A percentile compares a stretch with the other conserved stretches of the same genome.
Conservation (phyloP, 2,797 vertebrate species). For the Halcyon chelicuti region DNA sequence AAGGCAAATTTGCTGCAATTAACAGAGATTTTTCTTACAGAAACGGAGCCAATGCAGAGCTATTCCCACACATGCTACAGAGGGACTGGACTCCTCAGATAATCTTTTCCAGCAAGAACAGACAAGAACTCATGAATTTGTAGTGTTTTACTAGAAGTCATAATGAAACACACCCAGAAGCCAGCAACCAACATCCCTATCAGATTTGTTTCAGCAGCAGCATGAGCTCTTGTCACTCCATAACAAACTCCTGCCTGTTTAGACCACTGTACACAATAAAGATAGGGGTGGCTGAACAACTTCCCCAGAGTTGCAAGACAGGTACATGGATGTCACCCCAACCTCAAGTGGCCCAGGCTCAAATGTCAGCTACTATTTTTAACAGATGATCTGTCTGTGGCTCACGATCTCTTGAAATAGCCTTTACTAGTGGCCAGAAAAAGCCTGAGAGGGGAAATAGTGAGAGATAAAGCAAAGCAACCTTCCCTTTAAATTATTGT, state of each 20-base stretch:
- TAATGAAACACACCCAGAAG: not conserved
- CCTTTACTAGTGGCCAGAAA: not conserved
- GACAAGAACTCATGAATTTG: not conserved
- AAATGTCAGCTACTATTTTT: slow-evolving; percentile 34
- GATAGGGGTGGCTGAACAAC: not conserved
- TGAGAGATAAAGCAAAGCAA: not conserved
- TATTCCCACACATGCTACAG: not conserved
- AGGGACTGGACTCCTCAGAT: not conserved
- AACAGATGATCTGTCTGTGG: not conserved
- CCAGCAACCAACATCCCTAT: not conserved
- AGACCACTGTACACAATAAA: not conserved
- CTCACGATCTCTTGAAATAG: not conserved
- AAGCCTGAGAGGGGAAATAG: not conserved
- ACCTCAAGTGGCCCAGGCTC: not conserved
- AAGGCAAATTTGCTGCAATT: not conserved
- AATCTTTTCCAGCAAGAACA: not conserved
- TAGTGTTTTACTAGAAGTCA: not conserved
- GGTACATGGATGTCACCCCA: not conserved
- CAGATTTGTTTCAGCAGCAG: not conserved
- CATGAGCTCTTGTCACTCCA: not conserved
- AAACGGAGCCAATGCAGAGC: not conserved
- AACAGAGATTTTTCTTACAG: not conserved
- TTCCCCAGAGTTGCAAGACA: not conserved
- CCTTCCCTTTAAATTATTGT: not conserved
- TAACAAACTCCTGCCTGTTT: not conserved